These are phyloP conservation scores for Gallinago undulata DNA, from an alignment of 2,113 vertebrate species.

Conservation along the genomic window DNA sequence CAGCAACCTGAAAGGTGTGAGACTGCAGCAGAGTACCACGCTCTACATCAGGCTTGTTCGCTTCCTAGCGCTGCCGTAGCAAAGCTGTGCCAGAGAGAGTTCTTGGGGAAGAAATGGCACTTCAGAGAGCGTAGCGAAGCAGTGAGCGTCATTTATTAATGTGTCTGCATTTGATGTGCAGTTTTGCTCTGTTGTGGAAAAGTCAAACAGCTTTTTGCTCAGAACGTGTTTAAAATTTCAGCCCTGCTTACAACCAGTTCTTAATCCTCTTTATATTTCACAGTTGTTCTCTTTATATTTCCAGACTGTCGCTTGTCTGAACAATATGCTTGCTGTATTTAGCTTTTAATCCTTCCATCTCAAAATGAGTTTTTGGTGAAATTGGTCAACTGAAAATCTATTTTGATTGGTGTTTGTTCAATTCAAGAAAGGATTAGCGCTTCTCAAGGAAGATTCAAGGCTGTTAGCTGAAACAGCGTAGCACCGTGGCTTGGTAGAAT, in stretches of 20 bases:
- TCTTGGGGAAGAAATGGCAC: not conserved
- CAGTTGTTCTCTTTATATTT: not conserved
- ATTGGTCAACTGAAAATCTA: not conserved
- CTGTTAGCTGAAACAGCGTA: not conserved
- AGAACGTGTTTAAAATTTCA: not conserved
- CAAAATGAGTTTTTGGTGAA: conserved; percentile 24
- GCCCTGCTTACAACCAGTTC: not conserved
- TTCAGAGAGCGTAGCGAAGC: not conserved
- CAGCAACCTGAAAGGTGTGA: not conserved
- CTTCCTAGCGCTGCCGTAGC: rapidly evolving
- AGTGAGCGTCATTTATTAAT: not conserved
- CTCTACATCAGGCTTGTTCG: not conserved
- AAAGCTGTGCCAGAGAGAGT: not conserved
- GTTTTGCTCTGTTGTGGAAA: not conserved
- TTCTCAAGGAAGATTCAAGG: not conserved
- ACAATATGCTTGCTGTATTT: conserved; percentile 30
- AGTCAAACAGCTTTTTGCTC: not conserved
- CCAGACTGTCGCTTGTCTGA: conserved; percentile 39
- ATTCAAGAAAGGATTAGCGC: conserved; percentile 2
- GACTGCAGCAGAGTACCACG: not conserved
- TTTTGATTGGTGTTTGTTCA: conserved; percentile 13
- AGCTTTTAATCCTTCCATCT: conserved; percentile 4
- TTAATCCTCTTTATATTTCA: conserved; percentile 20
- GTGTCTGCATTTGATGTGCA: not conserved
- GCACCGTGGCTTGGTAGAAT: not conserved